phyloP scores from a whole-genome alignment of 1,140 invertebrate species.

The Scaptomyza montana region DNA sequence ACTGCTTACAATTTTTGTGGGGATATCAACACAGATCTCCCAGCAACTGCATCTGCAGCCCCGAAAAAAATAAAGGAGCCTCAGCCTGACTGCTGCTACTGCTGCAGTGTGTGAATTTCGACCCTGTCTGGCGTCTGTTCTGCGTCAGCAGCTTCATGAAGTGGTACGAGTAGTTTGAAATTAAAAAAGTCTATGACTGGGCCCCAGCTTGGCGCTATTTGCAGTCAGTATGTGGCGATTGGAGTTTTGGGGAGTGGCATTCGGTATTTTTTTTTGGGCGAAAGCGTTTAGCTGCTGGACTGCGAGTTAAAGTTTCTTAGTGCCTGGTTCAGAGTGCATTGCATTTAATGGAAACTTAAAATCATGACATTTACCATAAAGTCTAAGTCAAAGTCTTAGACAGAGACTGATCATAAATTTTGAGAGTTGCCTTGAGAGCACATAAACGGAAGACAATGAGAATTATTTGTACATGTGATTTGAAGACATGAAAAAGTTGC shows the following conservation, averaged over 20 bases:
- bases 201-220: slow-evolving; percentile 29
- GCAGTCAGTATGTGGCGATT: slow-evolving; percentile 14
- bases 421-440: slow-evolving; percentile 39
- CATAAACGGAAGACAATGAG: slow-evolving; percentile 41
- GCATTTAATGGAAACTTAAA: slow-evolving; percentile 71
- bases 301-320: slow-evolving; percentile 38
- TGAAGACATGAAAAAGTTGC: slow-evolving; percentile 21
- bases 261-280: slow-evolving; percentile 45
- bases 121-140: slow-evolving; percentile 72
- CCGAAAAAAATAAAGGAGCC: slow-evolving; percentile 43
- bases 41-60: slow-evolving; percentile 59
- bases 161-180: slow-evolving; percentile 58
- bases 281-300: slow-evolving; percentile 58
- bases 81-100: slow-evolving; percentile 7
- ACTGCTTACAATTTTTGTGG: slow-evolving; percentile 80
- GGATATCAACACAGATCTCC: slow-evolving; percentile 74
- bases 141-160: slow-evolving; percentile 67
- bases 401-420: slow-evolving; percentile 62
- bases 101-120: slow-evolving; percentile 70
- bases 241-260: slow-evolving; percentile 63
- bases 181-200: slow-evolving; percentile 71
- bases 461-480: slow-evolving; percentile 34
- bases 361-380: slow-evolving; percentile 75
- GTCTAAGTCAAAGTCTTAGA: slow-evolving; percentile 7
- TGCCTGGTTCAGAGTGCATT: slow-evolving; percentile 73